phyloP scores from a whole-genome alignment of 2,113 vertebrate genomes.

The Psittacula cyanocephala region DNA sequence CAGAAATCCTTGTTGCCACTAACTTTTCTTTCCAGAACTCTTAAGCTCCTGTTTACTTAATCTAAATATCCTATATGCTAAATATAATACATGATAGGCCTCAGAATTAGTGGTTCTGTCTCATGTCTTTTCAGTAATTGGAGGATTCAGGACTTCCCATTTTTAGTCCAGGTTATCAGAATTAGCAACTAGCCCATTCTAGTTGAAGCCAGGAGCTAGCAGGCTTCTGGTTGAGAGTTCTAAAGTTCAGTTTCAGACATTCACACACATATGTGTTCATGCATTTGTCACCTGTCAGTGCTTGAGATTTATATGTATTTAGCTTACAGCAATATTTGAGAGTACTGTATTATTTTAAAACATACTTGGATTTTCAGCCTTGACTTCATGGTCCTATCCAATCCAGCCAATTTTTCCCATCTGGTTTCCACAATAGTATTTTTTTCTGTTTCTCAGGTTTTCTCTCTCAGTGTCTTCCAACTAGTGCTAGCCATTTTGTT shows the following conservation, averaged over 20 bases:
- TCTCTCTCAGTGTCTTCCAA: background rate
- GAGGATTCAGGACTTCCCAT: background rate
- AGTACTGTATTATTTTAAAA: background rate
- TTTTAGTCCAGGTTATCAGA: background rate
- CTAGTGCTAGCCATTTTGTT: background rate
- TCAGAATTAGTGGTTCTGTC: background rate
- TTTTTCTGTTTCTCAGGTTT: background rate
- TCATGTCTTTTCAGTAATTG: background rate
- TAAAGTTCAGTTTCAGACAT: background rate
- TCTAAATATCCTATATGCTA: accelerated
- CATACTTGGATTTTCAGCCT: background rate
- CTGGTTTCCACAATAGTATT: background rate
- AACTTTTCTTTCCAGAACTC: background rate
- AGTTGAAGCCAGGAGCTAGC: background rate
- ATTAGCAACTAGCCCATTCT: background rate
- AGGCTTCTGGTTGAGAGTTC: background rate
- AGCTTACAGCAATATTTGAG: background rate
- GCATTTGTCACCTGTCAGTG: background rate
- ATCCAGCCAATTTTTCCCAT: background rate
- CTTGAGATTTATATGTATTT: background rate
- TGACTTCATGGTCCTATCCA: background rate
- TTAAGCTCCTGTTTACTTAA: background rate
- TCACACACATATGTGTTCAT: background rate
- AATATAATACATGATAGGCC: background rate
- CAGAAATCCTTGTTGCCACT: background rate